These are phyloP conservation scores for Nixonia krombeini DNA, from an alignment of 1,140 invertebrate species.

Conservation along the genomic window DNA sequence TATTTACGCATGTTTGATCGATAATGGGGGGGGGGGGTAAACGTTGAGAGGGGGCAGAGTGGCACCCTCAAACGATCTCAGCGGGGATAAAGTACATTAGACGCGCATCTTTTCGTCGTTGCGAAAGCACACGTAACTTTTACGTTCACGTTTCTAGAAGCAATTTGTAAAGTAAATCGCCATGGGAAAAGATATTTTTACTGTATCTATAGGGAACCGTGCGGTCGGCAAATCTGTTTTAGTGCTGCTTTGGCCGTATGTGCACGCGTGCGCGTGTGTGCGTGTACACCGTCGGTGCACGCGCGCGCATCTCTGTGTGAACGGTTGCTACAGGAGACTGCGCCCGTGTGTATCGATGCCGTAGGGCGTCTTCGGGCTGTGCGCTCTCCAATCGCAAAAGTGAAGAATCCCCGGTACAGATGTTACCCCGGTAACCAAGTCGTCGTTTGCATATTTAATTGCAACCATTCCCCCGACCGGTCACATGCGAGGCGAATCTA, in stretches of 20 bases:
- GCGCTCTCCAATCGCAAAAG: conserved; percentile 26
- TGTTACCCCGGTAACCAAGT: conserved; percentile 47
- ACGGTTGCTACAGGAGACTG: neutral
- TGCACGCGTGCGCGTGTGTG: neutral
- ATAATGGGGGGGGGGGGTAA: no score
- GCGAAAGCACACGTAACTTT: neutral
- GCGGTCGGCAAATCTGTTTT: conserved; percentile 12
- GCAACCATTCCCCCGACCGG: conserved; percentile 28
- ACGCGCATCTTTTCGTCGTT: neutral
- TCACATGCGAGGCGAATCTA: conserved; percentile 22
- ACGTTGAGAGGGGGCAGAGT: neutral
- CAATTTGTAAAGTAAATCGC: conserved; percentile 1
- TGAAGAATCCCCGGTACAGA: conserved; percentile 46
- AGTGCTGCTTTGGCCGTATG: neutral
- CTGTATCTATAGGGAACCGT: conserved; percentile 1
- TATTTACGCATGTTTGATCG: no score
- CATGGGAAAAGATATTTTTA: conserved; percentile 10
- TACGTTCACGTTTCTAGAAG: neutral
- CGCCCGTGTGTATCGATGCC: conserved; percentile 24
- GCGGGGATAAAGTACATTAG: neutral
- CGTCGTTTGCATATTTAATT: conserved; percentile 53
- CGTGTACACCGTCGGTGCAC: neutral
- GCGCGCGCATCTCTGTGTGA: no score
- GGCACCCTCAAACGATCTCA: neutral
- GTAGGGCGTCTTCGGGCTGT: conserved; percentile 22